A percentile compares a stretch with the other conserved stretches of the same genome.
phyloP scores from a whole-genome alignment of 2,797 vertebrate genomes.

The Brotula barbata region DNA sequence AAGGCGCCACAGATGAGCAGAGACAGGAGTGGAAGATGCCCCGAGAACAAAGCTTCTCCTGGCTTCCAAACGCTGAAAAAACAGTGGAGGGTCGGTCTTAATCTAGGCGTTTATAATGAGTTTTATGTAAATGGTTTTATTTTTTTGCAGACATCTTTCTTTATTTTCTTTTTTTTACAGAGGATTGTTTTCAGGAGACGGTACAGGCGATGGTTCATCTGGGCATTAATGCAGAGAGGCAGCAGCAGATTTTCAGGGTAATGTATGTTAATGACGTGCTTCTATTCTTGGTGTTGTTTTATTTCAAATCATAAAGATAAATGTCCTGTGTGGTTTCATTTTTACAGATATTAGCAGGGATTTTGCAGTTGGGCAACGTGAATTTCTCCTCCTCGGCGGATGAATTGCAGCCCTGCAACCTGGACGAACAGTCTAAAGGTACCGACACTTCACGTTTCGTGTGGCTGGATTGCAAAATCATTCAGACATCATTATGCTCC shows the following conservation, averaged over 20 bases:
- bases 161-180: slow-evolving; percentile 72
- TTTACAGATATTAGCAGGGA: slow-evolving; percentile 87
- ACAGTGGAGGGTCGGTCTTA: slow-evolving; percentile 83
- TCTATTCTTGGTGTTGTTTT: too few relatives aligned
- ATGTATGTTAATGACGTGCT: slow-evolving; percentile 28
- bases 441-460: slow-evolving; percentile 1
- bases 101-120: neutral
- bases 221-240: slow-evolving; percentile 81
- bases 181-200: slow-evolving; percentile 90
- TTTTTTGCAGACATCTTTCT: accelerated
- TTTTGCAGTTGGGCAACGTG: slow-evolving; percentile 91
- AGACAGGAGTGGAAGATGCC: slow-evolving; percentile 87
- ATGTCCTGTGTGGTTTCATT: slow-evolving; percentile 5
- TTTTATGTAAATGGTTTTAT: neutral
- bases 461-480: neutral
- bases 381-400: slow-evolving; percentile 80
- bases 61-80: slow-evolving; percentile 89
- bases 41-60: slow-evolving; percentile 77
- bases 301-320: too few relatives aligned
- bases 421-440: slow-evolving; percentile 82
- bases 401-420: slow-evolving; percentile 85
- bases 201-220: slow-evolving; percentile 89
- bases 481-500: neutral
- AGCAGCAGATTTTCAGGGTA: slow-evolving; percentile 90
- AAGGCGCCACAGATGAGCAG: slow-evolving; percentile 86